These are phyloP conservation scores for Ypsolopha scabrella DNA, from an alignment of 2,888 invertebrate genomes.

Conservation along the genomic window DNA sequence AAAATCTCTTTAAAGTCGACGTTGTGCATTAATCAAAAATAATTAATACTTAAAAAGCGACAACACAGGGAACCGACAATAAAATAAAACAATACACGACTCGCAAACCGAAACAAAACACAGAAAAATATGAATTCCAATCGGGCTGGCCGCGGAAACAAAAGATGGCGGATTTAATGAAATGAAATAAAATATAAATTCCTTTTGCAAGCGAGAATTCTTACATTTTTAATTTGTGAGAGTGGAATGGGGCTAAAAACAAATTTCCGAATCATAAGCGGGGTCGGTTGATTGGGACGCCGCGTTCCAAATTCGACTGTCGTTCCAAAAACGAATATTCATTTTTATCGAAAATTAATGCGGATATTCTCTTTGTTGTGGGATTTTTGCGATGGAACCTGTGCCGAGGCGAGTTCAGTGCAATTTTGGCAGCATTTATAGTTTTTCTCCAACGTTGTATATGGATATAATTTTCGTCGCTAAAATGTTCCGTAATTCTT, in stretches of 20 bases:
- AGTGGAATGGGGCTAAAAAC: slow-evolving; percentile 60
- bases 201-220: slow-evolving; percentile 65
- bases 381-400: slow-evolving; percentile 1
- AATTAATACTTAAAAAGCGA: slow-evolving; percentile 59
- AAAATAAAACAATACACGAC: slow-evolving; percentile 61
- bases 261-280: slow-evolving; percentile 58
- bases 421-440: slow-evolving; percentile 3
- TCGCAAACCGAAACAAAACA: slow-evolving; percentile 64
- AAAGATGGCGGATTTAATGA: slow-evolving; percentile 70
- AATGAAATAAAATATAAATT: slow-evolving; percentile 70
- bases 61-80: slow-evolving; percentile 48
- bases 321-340: slow-evolving; percentile 25
- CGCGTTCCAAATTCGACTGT: slow-evolving; percentile 1
- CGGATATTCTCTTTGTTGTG: slow-evolving; percentile 2
- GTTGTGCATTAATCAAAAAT: slow-evolving; percentile 55
- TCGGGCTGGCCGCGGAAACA: slow-evolving; percentile 61
- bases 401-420: not conserved
- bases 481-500: slow-evolving; percentile 1
- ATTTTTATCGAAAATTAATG: slow-evolving; percentile 16
- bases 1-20: slow-evolving; percentile 1
- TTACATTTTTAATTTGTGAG: slow-evolving; percentile 68
- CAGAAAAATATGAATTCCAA: slow-evolving; percentile 71
- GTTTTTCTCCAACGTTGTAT: slow-evolving; percentile 1
- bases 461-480: slow-evolving; percentile 3
- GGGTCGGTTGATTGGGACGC: slow-evolving; percentile 10